These are phyloP conservation scores for Colletes gigas DNA, from an alignment of 1,140 invertebrate genomes.

Conservation along the genomic window DNA sequence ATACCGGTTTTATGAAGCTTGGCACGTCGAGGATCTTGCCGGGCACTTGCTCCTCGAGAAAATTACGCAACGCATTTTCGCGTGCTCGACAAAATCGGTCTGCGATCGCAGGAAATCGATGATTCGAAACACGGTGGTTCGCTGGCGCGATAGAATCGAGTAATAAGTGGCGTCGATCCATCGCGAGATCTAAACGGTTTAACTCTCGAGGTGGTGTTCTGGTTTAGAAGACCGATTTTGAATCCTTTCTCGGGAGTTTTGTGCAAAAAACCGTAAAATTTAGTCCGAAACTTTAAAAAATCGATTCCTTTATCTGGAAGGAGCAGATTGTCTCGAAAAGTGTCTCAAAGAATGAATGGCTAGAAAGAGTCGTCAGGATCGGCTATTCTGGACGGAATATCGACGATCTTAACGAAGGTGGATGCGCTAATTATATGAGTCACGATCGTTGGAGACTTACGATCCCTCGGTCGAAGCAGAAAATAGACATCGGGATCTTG, in stretches of 20 bases:
- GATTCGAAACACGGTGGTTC: not conserved
- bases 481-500: not conserved
- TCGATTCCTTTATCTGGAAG: too few species aligned
- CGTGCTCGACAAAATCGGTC: not conserved
- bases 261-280: too few species aligned
- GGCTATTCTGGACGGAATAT: not conserved
- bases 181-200: not conserved
- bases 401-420: slow-evolving; percentile 29
- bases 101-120: not conserved
- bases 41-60: not conserved
- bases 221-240: not conserved
- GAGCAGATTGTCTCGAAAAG: too few species aligned
- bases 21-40: not conserved
- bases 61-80: slow-evolving; percentile 20
- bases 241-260: too few species aligned
- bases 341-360: not conserved
- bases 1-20: slow-evolving; percentile 11
- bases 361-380: slow-evolving; percentile 26
- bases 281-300: too few species aligned
- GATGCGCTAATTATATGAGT: slow-evolving; percentile 34
- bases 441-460: slow-evolving; percentile 20
- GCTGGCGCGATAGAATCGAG: not conserved
- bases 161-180: not conserved
- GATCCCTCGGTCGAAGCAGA: not conserved
- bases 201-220: too few species aligned